Evolutionary conservation across 1,140 invertebrate genomes (phyloP).

Genomic region (Nasonia vitripennis): DNA sequence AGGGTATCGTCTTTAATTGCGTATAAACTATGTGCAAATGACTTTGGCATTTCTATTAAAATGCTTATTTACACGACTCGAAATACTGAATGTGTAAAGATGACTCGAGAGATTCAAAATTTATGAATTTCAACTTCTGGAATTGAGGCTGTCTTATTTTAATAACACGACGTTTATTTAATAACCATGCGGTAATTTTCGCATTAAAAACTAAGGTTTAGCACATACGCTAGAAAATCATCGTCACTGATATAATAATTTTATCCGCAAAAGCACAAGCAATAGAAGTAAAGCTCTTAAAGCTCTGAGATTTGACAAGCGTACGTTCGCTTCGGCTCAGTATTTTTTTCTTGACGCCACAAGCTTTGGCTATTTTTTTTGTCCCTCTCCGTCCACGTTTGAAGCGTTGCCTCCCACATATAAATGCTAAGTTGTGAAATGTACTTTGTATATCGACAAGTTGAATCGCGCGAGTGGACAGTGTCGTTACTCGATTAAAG

Average conservation of each 20-base stretch:
- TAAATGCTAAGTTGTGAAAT: conserved; percentile 44
- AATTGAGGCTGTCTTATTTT: neutral
- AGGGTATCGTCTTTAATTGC: neutral
- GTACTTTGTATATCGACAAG: conserved; percentile 47
- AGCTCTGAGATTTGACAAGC: neutral
- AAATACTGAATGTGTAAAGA: neutral
- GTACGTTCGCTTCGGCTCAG: neutral
- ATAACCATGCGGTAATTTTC: neutral
- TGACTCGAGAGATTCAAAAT: neutral
- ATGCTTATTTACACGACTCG: neutral
- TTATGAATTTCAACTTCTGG: conserved; percentile 1
- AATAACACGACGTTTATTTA: neutral
- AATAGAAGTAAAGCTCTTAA: neutral
- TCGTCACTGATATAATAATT: no score
- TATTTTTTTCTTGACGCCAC: neutral
- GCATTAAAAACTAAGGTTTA: neutral
- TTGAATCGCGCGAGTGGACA: conserved; percentile 36
- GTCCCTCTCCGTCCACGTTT: conserved; percentile 39
- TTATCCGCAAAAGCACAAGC: neutral
- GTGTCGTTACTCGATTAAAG: conserved; percentile 39
- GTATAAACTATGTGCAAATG: neutral
- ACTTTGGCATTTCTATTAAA: neutral
- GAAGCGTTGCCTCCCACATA: conserved; percentile 37
- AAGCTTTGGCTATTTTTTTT: neutral
- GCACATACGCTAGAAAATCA: neutral